Base-by-base conservation (phyloP, 2,113 vertebrate genomes). In the Sebastes fasciatus region DNA sequence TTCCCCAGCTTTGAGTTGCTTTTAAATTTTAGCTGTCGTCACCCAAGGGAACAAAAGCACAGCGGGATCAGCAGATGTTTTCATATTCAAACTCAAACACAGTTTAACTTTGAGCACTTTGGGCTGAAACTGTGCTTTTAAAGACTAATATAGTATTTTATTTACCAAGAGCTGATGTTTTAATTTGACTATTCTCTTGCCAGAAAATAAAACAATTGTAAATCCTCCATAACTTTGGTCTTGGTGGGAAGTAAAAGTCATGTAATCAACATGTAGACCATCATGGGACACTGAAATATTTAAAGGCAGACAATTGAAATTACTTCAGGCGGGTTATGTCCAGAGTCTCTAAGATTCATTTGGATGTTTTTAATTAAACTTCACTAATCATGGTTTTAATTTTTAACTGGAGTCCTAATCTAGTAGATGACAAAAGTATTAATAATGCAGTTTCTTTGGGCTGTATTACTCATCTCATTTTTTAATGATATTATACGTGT, bases 11-110 rank as follows among this genome's bases (percentile, higher is more conserved):
- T 66, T 61, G 14, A 48, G 16, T 68, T 71, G 73, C 73, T 87
- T 86, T 85, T 60, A 79, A 76, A 23, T 82, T 79, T 72, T 17
- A 64, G 61, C 10, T 34, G 63, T 62, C 34, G 40, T 82, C 51
- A 65, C 78, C 65, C 76, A 21, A 57, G 70, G 73, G 83, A 81
- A 55, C 0, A 48, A n/a, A 68, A 55, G 64, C 71, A 67, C 21
- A 57, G 63, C 12, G 8, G 62, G 13, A 75, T 62, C 55, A 84
- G 62, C 54, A 70, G 1, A 62, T 77, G 69, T 52, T 63, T 81
- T 75, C 4, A 75, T 48, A 54, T 49, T 58, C 40, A 72, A 65
- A 64, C 34, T 72, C 34, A 34, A 34, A 34, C 13, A 67, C 72
- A 74, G 62, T 75, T 77, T 46, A 54, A 66, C 57, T 71, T 67